Base-by-base conservation (phyloP, 2,797 vertebrate species). In the Psittacula derbiana region DNA sequence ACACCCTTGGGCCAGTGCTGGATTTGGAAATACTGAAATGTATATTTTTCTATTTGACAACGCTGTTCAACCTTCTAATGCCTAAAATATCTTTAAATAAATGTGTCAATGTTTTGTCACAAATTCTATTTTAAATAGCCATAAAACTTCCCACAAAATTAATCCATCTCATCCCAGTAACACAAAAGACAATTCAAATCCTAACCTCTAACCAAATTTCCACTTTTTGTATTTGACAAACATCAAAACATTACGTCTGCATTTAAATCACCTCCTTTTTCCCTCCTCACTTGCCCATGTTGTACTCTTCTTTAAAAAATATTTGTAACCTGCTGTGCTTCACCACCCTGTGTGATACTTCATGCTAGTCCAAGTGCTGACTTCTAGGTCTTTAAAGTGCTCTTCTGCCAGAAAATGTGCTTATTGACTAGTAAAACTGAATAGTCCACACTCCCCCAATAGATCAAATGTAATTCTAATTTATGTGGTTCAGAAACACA, bases 81-180 rank as follows among this genome's bases (percentile, higher is more conserved):
- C 6, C 10, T 90, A 69, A 86, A 95, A 55, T 57, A 28, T 50
- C 8, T 80, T 70, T 76, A 71, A 76, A 73, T 62, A 62, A 60
- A 62, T 71, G 53, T 13, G 2, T 1, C 14, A 31, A 25, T 0
- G 0, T 66, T 93, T 73, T 70, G 3, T 55, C 16, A 67, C 7
- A 58, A 92, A n/a, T 5, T 2, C 1, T 80, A 2, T 38, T 82
- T 85, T 60, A 60, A 3, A 6, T 33, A 67, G 19, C 40, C 2
- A 30, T 31, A 82, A 69, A 31, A 3, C 2, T 61, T 61, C 36
- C 7, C 8, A 44, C 9, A 36, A 3, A 65, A 66, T 58, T 17
- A 60, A 36, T 50, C 23, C 2, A 3, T 27, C 11, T 28, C 49
- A 50, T 16, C 11, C 38, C 11, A n/a, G 5, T 31, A 75, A 73